Base-by-base conservation (phyloP, 2,888 invertebrate genomes). In the Brenthis hecate region DNA sequence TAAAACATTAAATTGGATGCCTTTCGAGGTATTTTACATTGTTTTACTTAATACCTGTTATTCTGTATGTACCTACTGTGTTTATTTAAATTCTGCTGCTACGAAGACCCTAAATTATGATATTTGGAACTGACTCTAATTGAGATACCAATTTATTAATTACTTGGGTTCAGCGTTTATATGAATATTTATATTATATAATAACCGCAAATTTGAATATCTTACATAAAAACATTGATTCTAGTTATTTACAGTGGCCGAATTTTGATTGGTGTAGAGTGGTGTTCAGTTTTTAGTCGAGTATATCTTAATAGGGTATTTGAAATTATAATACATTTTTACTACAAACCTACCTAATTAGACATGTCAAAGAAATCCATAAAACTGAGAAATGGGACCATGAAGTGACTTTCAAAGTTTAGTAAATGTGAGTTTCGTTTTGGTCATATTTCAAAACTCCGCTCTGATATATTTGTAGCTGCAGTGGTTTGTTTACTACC, bases 371-470 rank as follows among this genome's bases (percentile, higher is more conserved):
- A 60, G 28, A 11, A 48, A 55, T 48, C 53, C 48, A 60, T 66
- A 66, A 66, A 66, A 61, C 55, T 62, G 66, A 69, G 16, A 69
- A 69, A 69, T 62, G 65, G 47, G 32, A 56, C 61, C 48, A 62
- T 19, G 62, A 69, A 69, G 69, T 66, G 60, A 56, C 55, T 62
- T 62, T 60, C 56, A 69, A 66, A 66, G 61, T 69, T 66, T 50
- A 62, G 51, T 62, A 56, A 69, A 69, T 66, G 61, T 56, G 61
- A 62, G 69, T 65, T 69, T 55, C 53, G 36, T 28, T 56, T 19
- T 19, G 51, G 61, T 69, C 66, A 61, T 69, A 65, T 62, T 62
- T 62, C 69, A 65, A 57, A 69, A 66, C 65, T 68, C 54, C n/a
- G 53, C 53, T n/a, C 43, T 32, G 61, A 53, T 36, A 54, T 62